Evolutionary conservation across 2,797 vertebrate genomes (phyloP).

Genomic region (Microctenopoma steveboyesi): DNA sequence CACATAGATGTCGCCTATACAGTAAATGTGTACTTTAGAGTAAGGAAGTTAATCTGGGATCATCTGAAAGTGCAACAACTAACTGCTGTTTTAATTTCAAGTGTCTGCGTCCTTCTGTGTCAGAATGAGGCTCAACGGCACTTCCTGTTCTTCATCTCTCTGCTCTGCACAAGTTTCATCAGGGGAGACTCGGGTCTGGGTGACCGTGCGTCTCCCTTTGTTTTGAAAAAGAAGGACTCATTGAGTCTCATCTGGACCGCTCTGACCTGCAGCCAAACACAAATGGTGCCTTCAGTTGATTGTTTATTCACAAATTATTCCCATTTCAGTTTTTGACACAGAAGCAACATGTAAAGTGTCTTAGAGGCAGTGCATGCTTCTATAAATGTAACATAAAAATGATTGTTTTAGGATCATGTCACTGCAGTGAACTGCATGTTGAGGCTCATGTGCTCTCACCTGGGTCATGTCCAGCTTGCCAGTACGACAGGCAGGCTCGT

Average conservation of each 20-base stretch:
- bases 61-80: background rate
- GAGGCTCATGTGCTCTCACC: conserved; percentile 44
- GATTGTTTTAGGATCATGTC: background rate
- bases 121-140: conserved; percentile 26
- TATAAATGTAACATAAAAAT: too few relatives aligned
- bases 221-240: conserved; percentile 85
- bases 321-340: background rate
- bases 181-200: conserved; percentile 78
- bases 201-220: conserved; percentile 70
- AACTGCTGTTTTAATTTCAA: background rate
- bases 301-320: background rate
- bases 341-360: too few relatives aligned
- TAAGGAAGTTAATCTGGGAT: too few relatives aligned
- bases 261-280: conserved; percentile 60
- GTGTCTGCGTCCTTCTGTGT: background rate
- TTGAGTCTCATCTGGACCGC: conserved; percentile 83
- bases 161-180: conserved; percentile 71
- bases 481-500: conserved; percentile 33
- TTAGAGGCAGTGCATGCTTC: too few relatives aligned
- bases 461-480: conserved; percentile 67
- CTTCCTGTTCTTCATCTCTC: conserved; percentile 49
- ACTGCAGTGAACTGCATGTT: background rate
- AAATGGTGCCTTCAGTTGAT: background rate
- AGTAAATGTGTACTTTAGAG: background rate
- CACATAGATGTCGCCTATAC: background rate